Conservation (phyloP, 2,888 invertebrate species). For the Maniola hyperantus region DNA sequence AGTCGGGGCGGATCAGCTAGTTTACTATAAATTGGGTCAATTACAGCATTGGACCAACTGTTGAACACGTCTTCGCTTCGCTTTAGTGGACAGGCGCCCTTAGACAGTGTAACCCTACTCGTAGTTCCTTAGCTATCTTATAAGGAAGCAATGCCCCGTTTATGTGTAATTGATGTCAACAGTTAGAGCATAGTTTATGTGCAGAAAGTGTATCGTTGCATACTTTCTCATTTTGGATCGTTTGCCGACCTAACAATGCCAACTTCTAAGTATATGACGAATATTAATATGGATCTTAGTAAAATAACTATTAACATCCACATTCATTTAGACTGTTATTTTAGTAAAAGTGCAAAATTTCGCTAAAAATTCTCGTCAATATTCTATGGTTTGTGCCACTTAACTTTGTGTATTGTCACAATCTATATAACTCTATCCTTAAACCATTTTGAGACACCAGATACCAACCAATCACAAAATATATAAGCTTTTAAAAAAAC, state of each 20-base stretch:
- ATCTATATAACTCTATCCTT: no score
- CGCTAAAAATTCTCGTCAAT: neutral
- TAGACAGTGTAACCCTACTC: neutral
- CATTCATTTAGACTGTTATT: neutral
- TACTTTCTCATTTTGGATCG: conserved; percentile 31
- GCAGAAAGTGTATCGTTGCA: conserved; percentile 37
- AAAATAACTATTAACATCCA: no score
- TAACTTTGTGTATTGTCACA: no score
- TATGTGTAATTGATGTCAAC: conserved; percentile 25
- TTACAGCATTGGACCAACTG: no score
- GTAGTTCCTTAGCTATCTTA: neutral
- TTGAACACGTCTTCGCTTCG: no score
- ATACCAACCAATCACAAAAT: no score
- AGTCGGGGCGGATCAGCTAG: no score
- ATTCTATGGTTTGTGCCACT: neutral
- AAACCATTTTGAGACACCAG: no score
- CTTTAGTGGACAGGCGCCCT: no score
- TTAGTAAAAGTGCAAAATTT: neutral
- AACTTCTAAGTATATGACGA: neutral
- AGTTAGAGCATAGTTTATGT: conserved; percentile 28
- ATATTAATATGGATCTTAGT: neutral
- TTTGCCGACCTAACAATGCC: conserved; percentile 16
- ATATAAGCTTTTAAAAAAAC: no score
- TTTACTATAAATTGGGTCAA: no score
- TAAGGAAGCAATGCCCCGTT: conserved; percentile 10